Evolutionary conservation across 2,888 invertebrate genomes (phyloP).

Genomic region (Minunthozetes semirufus): DNA sequence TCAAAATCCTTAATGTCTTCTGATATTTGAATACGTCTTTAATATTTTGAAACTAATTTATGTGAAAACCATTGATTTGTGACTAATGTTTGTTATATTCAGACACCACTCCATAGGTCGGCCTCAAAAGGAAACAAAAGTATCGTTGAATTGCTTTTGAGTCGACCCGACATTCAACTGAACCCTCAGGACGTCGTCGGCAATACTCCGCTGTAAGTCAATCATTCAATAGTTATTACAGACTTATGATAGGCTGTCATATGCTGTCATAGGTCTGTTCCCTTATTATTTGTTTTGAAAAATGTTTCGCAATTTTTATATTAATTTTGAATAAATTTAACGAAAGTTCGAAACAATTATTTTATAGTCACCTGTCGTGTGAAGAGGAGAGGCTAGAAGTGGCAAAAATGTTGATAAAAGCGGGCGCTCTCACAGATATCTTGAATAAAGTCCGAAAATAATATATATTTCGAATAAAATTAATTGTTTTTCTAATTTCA

Average conservation of each 20-base stretch:
- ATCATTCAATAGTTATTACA: too few species aligned
- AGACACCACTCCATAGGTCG: conserved; percentile 68
- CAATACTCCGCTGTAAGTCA: conserved; percentile 64
- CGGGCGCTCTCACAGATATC: conserved; percentile 58
- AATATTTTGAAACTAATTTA: too few species aligned
- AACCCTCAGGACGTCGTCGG: conserved; percentile 63
- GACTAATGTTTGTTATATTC: too few species aligned
- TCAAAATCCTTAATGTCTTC: too few species aligned
- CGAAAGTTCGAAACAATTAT: conserved; percentile 31
- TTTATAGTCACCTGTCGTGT: conserved; percentile 65
- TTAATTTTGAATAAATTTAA: too few species aligned
- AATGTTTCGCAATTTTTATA: too few species aligned
- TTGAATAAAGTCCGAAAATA: conserved; percentile 56
- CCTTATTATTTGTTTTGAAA: too few species aligned
- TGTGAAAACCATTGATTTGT: too few species aligned
- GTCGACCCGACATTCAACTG: conserved; percentile 51
- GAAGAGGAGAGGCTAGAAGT: conserved; percentile 67
- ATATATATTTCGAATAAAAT: not conserved
- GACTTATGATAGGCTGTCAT: too few species aligned
- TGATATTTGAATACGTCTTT: too few species aligned
- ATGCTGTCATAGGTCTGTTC: too few species aligned
- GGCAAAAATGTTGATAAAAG: conserved; percentile 59
- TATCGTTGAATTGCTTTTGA: conserved; percentile 61
- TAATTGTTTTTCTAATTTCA: not conserved
- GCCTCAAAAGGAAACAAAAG: conserved; percentile 66